These are phyloP conservation scores for Chaitophorus viminalis DNA, from an alignment of 2,888 invertebrate species.

Conservation along the genomic window DNA sequence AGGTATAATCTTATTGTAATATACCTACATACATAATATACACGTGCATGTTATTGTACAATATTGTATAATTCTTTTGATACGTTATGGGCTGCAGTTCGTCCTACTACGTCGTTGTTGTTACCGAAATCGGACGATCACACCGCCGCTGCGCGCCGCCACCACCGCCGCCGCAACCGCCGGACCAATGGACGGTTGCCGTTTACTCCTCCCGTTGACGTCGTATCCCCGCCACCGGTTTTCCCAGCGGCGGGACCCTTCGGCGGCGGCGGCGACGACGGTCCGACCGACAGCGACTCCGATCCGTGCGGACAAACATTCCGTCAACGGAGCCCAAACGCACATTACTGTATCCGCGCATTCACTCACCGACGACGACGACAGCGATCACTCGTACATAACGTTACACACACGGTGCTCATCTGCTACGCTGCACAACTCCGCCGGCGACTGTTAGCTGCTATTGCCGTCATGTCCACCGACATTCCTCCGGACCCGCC, in stretches of 20 bases:
- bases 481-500: too few relatives aligned
- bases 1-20: too few relatives aligned
- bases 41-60: too few relatives aligned
- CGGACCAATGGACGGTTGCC: neutral
- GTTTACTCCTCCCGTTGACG: neutral
- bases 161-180: neutral
- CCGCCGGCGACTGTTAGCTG: too few relatives aligned
- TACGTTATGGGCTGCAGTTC: too few relatives aligned
- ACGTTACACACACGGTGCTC: too few relatives aligned
- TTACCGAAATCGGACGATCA: neutral
- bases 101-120: neutral
- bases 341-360: neutral
- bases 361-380: neutral
- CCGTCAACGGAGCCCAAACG: neutral
- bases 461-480: too few relatives aligned
- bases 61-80: too few relatives aligned
- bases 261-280: neutral
- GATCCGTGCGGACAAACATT: neutral
- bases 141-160: neutral
- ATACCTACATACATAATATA: too few relatives aligned
- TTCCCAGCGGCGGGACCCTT: neutral
- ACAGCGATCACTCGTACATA: too few relatives aligned
- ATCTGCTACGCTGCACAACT: too few relatives aligned
- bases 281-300: neutral
- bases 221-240: neutral